These are phyloP conservation scores for Mylabris sibirica DNA, from an alignment of 2,888 invertebrate species.

Conservation along the genomic window DNA sequence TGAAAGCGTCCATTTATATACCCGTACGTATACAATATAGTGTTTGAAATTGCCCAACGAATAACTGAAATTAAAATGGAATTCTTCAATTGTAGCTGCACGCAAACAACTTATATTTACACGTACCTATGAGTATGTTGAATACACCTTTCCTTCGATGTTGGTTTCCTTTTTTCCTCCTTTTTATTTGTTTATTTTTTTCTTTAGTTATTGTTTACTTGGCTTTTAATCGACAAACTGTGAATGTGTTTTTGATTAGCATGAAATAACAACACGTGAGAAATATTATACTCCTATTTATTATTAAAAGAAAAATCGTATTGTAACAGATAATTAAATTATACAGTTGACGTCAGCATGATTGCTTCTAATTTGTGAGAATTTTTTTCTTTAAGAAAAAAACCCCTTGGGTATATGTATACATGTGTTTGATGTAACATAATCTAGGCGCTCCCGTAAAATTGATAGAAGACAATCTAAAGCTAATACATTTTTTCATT, in stretches of 20 bases:
- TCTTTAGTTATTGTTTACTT: not conserved
- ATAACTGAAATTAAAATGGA: slow-evolving; percentile 12
- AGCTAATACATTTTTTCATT: too few species aligned
- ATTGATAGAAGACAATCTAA: too few species aligned
- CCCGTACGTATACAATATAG: not conserved
- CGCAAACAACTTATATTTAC: slow-evolving; percentile 4
- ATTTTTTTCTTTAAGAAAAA: not conserved
- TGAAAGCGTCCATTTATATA: not conserved
- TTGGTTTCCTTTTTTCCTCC: not conserved
- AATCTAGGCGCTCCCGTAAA: too few species aligned
- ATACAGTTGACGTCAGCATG: not conserved
- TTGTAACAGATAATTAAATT: slow-evolving; percentile 7
- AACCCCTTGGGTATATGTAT: too few species aligned
- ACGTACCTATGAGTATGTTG: too few species aligned
- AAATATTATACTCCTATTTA: not conserved
- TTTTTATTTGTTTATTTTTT: not conserved
- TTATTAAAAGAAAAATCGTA: not conserved
- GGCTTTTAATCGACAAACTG: slow-evolving; percentile 12
- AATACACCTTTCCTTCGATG: not conserved
- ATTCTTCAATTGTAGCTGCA: slow-evolving; percentile 13
- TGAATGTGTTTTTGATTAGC: slow-evolving; percentile 11
- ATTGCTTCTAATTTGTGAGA: not conserved
- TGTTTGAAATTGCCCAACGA: slow-evolving; percentile 13
- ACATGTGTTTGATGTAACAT: too few species aligned
- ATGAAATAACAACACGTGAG: slow-evolving; percentile 5